phyloP scores from a whole-genome alignment of 2,888 invertebrate species.

The Macroteleia sp. region DNA sequence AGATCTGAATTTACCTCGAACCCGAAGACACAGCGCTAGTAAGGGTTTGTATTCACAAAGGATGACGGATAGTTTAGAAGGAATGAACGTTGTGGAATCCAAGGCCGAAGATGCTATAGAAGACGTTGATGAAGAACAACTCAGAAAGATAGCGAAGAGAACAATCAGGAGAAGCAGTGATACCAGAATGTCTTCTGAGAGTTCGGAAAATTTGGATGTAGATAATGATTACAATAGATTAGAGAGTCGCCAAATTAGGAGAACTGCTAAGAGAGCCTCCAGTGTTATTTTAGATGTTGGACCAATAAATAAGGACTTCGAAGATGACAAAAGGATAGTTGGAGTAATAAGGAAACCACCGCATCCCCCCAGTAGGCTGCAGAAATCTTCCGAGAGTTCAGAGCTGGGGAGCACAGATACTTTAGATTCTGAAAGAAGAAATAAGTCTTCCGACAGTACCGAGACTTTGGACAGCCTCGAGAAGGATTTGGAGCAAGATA shows the following conservation, averaged over 20 bases:
- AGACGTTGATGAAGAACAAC: constrained; percentile 28
- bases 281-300: constrained; percentile 67
- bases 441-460: constrained; percentile 80
- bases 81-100: constrained; percentile 43
- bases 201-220: constrained; percentile 79
- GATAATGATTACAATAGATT: constrained; percentile 73
- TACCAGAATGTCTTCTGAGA: constrained; percentile 76
- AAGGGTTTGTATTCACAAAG: constrained; percentile 70
- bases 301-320: constrained; percentile 68
- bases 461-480: constrained; percentile 82
- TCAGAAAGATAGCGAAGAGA: constrained; percentile 24
- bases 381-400: constrained; percentile 82
- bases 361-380: constrained; percentile 71
- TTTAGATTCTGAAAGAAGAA: constrained; percentile 78
- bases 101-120: constrained; percentile 63
- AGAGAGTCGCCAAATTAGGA: constrained; percentile 74
- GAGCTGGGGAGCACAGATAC: constrained; percentile 82
- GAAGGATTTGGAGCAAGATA: constrained; percentile 75
- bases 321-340: constrained; percentile 49
- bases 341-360: constrained; percentile 61
- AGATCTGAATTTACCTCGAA: constrained; percentile 74
- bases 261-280: constrained; percentile 75
- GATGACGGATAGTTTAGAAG: constrained; percentile 78
- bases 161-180: constrained; percentile 67
- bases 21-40: constrained; percentile 29